phyloP scores from a whole-genome alignment of 2,888 invertebrate species.

The Cantharis flavilabris region DNA sequence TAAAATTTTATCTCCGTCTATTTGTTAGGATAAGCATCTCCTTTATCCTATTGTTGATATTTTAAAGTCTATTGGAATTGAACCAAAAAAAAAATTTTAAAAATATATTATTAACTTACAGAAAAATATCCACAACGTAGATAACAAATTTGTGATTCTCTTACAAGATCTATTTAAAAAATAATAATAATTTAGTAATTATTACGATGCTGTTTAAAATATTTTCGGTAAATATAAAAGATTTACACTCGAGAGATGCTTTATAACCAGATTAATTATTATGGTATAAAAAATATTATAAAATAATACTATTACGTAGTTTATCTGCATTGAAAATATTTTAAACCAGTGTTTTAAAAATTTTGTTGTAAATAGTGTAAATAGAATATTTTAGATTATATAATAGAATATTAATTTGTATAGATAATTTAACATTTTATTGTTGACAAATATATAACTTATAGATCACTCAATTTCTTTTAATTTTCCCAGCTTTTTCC shows the following conservation, averaged over 20 bases:
- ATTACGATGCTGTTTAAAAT: slow-evolving; percentile 43
- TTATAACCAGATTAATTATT: slow-evolving; percentile 14
- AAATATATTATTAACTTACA: slow-evolving; percentile 18
- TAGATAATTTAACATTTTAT: slow-evolving; percentile 52
- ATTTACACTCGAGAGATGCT: background rate
- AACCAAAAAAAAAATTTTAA: slow-evolving; percentile 21
- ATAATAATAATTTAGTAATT: slow-evolving; percentile 16
- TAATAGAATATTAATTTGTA: slow-evolving; percentile 50
- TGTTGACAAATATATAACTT: slow-evolving; percentile 51
- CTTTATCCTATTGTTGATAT: slow-evolving; percentile 55
- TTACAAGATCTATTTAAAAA: slow-evolving; percentile 29
- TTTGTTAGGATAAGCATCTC: slow-evolving; percentile 43
- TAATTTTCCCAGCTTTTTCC: background rate
- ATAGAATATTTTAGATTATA: slow-evolving; percentile 40
- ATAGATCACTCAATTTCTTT: slow-evolving; percentile 30
- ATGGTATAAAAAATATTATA: background rate
- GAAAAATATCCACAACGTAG: slow-evolving; percentile 28
- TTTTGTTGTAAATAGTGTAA: slow-evolving; percentile 51
- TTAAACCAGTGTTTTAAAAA: slow-evolving; percentile 42
- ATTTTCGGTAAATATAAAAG: slow-evolving; percentile 40
- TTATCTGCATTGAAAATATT: slow-evolving; percentile 41
- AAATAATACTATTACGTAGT: slow-evolving; percentile 1
- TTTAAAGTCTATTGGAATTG: slow-evolving; percentile 54
- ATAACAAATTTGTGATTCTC: slow-evolving; percentile 46
- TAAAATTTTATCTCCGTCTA: slow-evolving; percentile 53